Evolutionary conservation across 2,113 vertebrate species (phyloP), one percentile per base, ranked within the genome.

Genomic region (Cyanoliseus patagonus): DNA sequence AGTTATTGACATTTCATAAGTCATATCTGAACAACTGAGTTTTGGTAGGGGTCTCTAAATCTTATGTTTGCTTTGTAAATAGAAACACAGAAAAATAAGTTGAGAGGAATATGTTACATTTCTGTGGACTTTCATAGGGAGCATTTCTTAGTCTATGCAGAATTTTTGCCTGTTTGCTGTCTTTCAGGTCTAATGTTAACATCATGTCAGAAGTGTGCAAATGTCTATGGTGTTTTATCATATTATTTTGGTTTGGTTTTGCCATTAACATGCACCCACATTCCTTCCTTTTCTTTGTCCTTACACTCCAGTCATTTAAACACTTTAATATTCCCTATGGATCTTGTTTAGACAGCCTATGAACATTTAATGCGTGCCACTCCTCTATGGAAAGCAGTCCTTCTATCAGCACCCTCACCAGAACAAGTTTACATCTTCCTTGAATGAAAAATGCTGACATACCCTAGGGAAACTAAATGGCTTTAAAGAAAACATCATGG

Each of bases 271-370:
- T 86, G 66, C 62, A 79, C 41, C 62, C 89, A 93, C 69, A 82
- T 69, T 1, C 3, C 39, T 87, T 62, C 3, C 9, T 81, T 39
- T 86, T 70, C 68, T 78, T 92, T 84, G 44, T 92, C 74, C 67
- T 92, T 67, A 88, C 37, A 52, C 13, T 85, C 37, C 49, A 76
- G 61, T 73, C 93, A 91, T 93, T 89, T 64, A 78, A 96, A 79
- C 63, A 87, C 5, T 87, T 87, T 51, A 73, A 68, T 84, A 76
- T 85, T 88, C 80, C 92, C 83, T 82, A 39, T 63, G 77, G 77
- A 69, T 86, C 25, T 90, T 92, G 52, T 90, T 89, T 92, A 82
- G 83, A 70, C 33, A 75, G 73, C 28, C 55, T 83, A 79, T 79
- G 72, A 57, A 91, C 91, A 93, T 94, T 81, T 92, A 93, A 93